Conservation (phyloP, 2,888 invertebrate species). For the Aphrophora alni region DNA sequence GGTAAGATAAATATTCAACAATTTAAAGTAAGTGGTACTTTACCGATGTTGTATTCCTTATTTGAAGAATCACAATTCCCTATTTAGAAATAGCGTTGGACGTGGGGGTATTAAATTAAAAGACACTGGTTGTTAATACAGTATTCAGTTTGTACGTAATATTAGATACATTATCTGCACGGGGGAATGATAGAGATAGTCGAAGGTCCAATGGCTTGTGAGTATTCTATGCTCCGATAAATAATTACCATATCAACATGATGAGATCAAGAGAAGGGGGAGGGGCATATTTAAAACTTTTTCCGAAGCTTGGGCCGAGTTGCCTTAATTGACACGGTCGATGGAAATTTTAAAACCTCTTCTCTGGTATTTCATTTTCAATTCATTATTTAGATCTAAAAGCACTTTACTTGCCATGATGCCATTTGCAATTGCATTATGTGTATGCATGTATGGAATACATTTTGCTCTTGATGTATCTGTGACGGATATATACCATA, state of each 20-base stretch:
- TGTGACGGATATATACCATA: no score
- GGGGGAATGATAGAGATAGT: not conserved
- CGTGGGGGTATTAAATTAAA: not conserved
- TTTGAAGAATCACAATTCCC: no score
- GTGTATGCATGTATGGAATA: no score
- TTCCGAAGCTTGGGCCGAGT: not conserved
- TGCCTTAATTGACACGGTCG: slow-evolving; percentile 3
- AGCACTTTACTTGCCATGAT: not conserved
- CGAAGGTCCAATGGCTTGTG: not conserved
- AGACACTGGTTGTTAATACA: not conserved
- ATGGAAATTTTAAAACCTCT: slow-evolving; percentile 33
- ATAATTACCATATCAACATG: slow-evolving; percentile 34
- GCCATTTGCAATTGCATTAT: not conserved
- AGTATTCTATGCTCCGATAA: slow-evolving; percentile 22
- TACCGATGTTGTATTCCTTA: no score
- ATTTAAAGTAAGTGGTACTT: no score
- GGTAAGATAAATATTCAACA: no score
- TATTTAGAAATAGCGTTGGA: no score
- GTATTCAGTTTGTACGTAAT: no score
- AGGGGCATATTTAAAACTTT: not conserved
- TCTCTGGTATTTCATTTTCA: slow-evolving; percentile 13
- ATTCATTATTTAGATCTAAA: slow-evolving; percentile 34
- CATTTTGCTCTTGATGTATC: no score
- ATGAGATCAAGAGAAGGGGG: not conserved
- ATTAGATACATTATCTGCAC: not conserved